Evolutionary conservation across 2,797 vertebrate genomes (phyloP), one percentile per base, ranked within the genome.

Genomic region (Choloepus didactylus): DNA sequence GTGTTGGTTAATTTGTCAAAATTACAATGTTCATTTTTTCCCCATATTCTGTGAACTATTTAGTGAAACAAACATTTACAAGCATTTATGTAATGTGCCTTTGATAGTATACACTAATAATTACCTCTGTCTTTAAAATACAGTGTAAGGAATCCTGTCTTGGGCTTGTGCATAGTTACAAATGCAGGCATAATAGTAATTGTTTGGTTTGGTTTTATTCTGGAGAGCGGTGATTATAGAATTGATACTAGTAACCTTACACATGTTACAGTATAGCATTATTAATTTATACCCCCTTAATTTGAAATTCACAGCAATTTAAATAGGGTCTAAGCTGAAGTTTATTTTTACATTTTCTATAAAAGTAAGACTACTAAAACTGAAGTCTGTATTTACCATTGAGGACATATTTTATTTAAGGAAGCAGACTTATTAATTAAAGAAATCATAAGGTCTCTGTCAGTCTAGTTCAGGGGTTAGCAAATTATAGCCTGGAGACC

Each of bases 161-260:
- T 87, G 67, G 25, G 9, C 56, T 49, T 91, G 46, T 73, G 92
- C 56, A 62, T 81, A 69, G n/a, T 83, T 83, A 44, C 80, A 88
- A 86, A 77, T 88, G 23, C 27, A 87, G 41, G 62, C 25, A 66
- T 60, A 69, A 89, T 64, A 11, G 23, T 90, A 88, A 66, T 93
- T 91, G 79, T 66, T 93, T 80, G 62, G 51, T 59, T 95, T 92
- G 73, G 21, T 82, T 87, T 94, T 77, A 94, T 90, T 94, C 90
- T 93, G 44, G 56, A 91, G 60, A 94, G 38, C 60, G 77, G 19
- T 85, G 54, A 86, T 89, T 94, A 59, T 79, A 88, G 73, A 95
- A 93, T 86, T 82, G 69, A 41, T 86, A 64, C 80, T 94, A 25
- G 35, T 94, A 88, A 87, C 16, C 54, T 75, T 94, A 94, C 3